Conservation (phyloP, 2,888 invertebrate species). For the Thera britannica region DNA sequence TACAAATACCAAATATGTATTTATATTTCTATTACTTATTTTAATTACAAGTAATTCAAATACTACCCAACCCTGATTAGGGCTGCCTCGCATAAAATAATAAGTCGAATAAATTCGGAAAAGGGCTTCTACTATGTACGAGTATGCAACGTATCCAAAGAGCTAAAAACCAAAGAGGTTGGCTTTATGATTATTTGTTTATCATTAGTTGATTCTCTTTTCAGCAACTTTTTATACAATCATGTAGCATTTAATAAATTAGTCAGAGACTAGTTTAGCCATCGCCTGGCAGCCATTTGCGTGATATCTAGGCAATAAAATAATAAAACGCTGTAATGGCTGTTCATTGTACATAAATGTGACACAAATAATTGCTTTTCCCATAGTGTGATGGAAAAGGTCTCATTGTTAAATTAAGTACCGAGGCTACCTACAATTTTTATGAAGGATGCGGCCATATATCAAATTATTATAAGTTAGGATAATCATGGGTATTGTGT, state of each 20-base stretch:
- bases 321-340: constrained; percentile 54
- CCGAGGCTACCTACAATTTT: constrained; percentile 6
- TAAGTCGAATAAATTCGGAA: constrained; percentile 2
- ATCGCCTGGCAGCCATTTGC: constrained; percentile 18
- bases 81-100: background rate
- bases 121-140: too few species aligned
- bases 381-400: constrained; percentile 41
- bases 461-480: constrained; percentile 1
- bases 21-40: too few species aligned
- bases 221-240: too few species aligned
- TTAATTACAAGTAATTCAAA: too few species aligned
- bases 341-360: constrained; percentile 50
- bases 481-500: background rate
- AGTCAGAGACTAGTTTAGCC: constrained; percentile 4
- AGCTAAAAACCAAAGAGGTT: too few species aligned
- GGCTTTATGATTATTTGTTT: too few species aligned
- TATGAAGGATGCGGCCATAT: constrained; percentile 1
- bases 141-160: too few species aligned
- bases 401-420: constrained; percentile 26
- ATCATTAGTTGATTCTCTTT: too few species aligned
- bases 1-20: too few species aligned
- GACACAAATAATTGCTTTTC: constrained; percentile 54
- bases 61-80: constrained; percentile 16
- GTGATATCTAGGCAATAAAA: constrained; percentile 48
- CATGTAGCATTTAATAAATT: too few species aligned